These are phyloP conservation scores for Triplophysa tibetana DNA, from an alignment of 2,113 vertebrate genomes.

Conservation along the genomic window DNA sequence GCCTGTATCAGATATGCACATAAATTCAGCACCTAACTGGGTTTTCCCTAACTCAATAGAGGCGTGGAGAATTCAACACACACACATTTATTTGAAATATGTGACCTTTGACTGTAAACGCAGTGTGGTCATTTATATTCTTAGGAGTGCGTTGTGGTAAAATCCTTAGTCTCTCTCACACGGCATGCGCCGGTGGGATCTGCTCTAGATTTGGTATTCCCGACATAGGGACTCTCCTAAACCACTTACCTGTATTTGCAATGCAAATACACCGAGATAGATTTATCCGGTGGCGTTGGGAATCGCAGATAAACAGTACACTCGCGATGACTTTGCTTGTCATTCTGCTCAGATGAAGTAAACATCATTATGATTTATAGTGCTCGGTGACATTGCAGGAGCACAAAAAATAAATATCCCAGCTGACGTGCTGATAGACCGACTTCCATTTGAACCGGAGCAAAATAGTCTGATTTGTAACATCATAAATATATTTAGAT, in stretches of 20 bases:
- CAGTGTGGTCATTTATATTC: slow-evolving; percentile 51
- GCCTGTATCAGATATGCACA: slow-evolving; percentile 32
- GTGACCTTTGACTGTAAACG: slow-evolving; percentile 52
- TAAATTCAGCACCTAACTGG: slow-evolving; percentile 15
- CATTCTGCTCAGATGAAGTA: slow-evolving; percentile 42
- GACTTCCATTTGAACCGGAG: slow-evolving; percentile 36
- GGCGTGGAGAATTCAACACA: neutral
- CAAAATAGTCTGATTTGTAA: slow-evolving; percentile 39
- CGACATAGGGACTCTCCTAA: slow-evolving; percentile 45
- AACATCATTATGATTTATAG: slow-evolving; percentile 56
- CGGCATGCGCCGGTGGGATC: slow-evolving; percentile 14
- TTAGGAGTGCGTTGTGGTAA: slow-evolving; percentile 3
- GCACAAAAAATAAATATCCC: slow-evolving; percentile 28
- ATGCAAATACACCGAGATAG: slow-evolving; percentile 56
- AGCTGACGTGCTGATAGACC: slow-evolving; percentile 43
- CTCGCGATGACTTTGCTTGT: slow-evolving; percentile 50
- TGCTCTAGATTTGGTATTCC: slow-evolving; percentile 50
- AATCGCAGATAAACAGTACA: slow-evolving; percentile 55
- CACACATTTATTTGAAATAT: slow-evolving; percentile 11
- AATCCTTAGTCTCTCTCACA: slow-evolving; percentile 33
- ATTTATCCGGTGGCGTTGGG: slow-evolving; percentile 54
- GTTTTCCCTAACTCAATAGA: slow-evolving; percentile 34
- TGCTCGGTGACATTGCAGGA: slow-evolving; percentile 27
- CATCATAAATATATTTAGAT: slow-evolving; percentile 41
- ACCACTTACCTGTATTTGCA: slow-evolving; percentile 55